Evolutionary conservation across 2,113 vertebrate species (phyloP).

Genomic region (Heloderma charlesbogerti): DNA sequence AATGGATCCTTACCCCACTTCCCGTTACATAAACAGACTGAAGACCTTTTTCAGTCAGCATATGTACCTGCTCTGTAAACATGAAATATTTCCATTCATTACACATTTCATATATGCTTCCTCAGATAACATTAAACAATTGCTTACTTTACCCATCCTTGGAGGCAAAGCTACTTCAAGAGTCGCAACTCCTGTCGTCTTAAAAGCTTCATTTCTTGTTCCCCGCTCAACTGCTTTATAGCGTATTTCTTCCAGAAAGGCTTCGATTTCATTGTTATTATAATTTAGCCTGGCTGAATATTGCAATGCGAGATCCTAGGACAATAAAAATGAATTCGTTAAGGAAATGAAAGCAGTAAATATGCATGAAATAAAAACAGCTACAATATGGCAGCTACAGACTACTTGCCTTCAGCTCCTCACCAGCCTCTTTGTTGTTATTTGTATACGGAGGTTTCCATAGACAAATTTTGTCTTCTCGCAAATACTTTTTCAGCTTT

Average conservation of each 20-base stretch:
- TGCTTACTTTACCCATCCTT: constrained; percentile 77
- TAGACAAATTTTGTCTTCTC: constrained; percentile 89
- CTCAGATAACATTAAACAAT: background rate
- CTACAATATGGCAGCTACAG: background rate
- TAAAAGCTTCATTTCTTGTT: constrained; percentile 86
- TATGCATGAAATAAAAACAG: background rate
- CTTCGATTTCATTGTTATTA: constrained; percentile 75
- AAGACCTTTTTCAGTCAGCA: accelerated
- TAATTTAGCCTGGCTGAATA: constrained; percentile 83
- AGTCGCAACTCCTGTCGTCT: constrained; percentile 85
- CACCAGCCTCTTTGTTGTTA: constrained; percentile 78
- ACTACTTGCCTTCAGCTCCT: constrained; percentile 82
- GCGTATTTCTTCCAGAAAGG: constrained; percentile 86
- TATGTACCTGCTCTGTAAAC: background rate
- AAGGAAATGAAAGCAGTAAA: background rate
- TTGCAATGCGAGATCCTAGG: constrained; percentile 85
- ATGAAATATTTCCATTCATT: constrained; percentile 17
- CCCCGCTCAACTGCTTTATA: constrained; percentile 86
- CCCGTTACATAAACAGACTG: background rate
- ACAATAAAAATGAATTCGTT: constrained; percentile 37
- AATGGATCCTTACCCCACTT: background rate
- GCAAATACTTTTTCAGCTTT: constrained; percentile 87
- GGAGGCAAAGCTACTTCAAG: constrained; percentile 88
- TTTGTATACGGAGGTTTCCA: constrained; percentile 91
- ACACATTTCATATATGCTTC: background rate